phyloP scores from a whole-genome alignment of 1,140 invertebrate genomes.

The Monochamus saltuarius region DNA sequence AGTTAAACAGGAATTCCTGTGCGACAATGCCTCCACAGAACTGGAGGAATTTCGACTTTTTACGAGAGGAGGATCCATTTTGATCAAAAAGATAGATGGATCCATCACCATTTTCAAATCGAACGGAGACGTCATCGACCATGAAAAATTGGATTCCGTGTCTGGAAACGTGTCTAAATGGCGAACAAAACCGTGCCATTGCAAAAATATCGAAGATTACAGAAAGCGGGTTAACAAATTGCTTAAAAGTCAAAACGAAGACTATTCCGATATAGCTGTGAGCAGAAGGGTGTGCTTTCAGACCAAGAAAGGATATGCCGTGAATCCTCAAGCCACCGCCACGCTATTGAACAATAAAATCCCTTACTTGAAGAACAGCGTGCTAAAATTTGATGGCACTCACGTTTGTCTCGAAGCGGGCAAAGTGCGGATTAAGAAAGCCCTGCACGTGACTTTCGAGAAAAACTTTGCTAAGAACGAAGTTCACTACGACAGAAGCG shows the following conservation, averaged over 20 bases:
- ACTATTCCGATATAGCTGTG: conserved; percentile 10
- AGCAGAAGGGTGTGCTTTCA: conserved; percentile 27
- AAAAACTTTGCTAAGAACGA: conserved; percentile 32
- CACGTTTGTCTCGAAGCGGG: conserved; percentile 22
- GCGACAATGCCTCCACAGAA: not conserved
- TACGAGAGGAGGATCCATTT: conserved; percentile 22
- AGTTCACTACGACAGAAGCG: conserved; percentile 30
- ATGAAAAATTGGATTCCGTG: conserved; percentile 24
- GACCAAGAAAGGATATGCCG: conserved; percentile 25
- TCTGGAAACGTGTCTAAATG: not conserved
- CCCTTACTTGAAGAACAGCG: conserved; percentile 27
- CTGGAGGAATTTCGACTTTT: conserved; percentile 36
- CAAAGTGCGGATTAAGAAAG: conserved; percentile 26
- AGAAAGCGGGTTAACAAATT: conserved; percentile 24
- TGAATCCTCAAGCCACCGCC: conserved; percentile 18
- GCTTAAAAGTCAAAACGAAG: conserved; percentile 14
- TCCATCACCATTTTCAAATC: conserved; percentile 29
- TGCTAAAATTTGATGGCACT: conserved; percentile 32
- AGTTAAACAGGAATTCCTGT: conserved; percentile 30
- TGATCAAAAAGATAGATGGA: conserved; percentile 37
- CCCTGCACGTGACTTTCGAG: conserved; percentile 26
- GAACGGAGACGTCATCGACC: conserved; percentile 31
- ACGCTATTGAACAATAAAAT: conserved; percentile 25
- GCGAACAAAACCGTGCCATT: conserved; percentile 14
- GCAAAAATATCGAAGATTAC: conserved; percentile 23